phyloP scores from a whole-genome alignment of 2,888 invertebrate species.

The Eueremaeus valkanovi region DNA sequence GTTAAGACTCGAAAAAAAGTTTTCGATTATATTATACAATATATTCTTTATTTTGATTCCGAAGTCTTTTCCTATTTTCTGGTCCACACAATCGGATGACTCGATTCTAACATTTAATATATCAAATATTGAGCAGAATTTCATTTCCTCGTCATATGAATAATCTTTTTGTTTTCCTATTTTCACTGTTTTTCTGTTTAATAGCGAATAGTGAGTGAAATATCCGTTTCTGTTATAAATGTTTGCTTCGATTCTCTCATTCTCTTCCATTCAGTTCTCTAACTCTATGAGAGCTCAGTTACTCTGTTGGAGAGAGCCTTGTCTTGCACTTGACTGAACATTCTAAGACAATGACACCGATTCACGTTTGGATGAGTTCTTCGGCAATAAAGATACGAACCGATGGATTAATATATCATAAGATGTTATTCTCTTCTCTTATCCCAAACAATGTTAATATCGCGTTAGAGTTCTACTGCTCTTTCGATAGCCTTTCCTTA shows the following conservation, averaged over 20 bases:
- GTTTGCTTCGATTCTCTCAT: no score
- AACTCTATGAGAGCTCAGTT: neutral
- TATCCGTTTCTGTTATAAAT: slow-evolving; percentile 3
- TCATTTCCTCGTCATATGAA: neutral
- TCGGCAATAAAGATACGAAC: slow-evolving; percentile 29
- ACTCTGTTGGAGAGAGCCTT: neutral
- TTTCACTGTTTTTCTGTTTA: neutral
- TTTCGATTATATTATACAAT: no score
- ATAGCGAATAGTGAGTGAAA: slow-evolving; percentile 8
- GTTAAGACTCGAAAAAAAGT: no score
- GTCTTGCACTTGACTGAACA: neutral
- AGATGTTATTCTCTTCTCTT: neutral
- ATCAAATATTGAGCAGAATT: neutral
- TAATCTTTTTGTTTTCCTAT: slow-evolving; percentile 11
- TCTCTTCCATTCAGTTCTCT: neutral
- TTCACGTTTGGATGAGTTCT: slow-evolving; percentile 21
- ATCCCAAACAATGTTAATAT: slow-evolving; percentile 6
- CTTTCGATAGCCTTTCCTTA: neutral
- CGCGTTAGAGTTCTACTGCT: no score
- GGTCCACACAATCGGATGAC: neutral
- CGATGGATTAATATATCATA: slow-evolving; percentile 26
- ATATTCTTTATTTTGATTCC: no score
- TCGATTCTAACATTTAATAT: neutral
- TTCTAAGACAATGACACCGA: slow-evolving; percentile 29
- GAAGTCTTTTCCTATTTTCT: no score